Base-by-base conservation (phyloP, 2,797 vertebrate genomes). In the Brachymystax lenok region DNA sequence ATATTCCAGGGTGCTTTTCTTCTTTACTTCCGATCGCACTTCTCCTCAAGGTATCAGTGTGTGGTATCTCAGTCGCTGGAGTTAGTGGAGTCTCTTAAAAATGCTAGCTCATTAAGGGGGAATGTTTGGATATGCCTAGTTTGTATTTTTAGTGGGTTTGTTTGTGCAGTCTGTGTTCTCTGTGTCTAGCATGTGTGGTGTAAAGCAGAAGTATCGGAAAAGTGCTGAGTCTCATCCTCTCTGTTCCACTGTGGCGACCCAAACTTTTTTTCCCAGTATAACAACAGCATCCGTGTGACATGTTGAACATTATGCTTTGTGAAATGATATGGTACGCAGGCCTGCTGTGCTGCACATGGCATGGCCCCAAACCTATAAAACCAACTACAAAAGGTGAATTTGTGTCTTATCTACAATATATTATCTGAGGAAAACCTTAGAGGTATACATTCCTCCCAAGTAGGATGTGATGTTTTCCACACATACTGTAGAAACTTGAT, bases 131-230 rank as follows among this genome's bases (percentile, higher is more conserved):
- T 94, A 95, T 92, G 93, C 92, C 89, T 93, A 91, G 92, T 93
- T 94, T 93, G 93, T 94, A 95, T 94, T 95, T 94, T 95, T 94
- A 94, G 93, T 93, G 92, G 93, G 93, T 94, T 92, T 93, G 92
- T 92, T 92, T 93, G 91, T 91, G 92, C 92, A 90, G 84, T 87
- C 91, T 93, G 88, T 91, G 93, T 93, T 94, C 93, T 70, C 50
- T 85, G 76, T 79, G 71, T 59, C 40, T 46, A 46, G 10, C 10
- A 46, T 46, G 40, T 46, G 40, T 46, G 40, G 40, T 13, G 10
- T 46, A 46, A 46, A 46, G 10, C 40, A 46, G 40, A 46, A 46
- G 40, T 46, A 46, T 46, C 40, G 1, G 40, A 46, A 46, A 46
- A 46, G 40, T 46, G 40, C 40, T 46, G 40, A 46, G 40, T 46